Conservation (phyloP, 2,797 vertebrate species). For the Acridotheres tristis region DNA sequence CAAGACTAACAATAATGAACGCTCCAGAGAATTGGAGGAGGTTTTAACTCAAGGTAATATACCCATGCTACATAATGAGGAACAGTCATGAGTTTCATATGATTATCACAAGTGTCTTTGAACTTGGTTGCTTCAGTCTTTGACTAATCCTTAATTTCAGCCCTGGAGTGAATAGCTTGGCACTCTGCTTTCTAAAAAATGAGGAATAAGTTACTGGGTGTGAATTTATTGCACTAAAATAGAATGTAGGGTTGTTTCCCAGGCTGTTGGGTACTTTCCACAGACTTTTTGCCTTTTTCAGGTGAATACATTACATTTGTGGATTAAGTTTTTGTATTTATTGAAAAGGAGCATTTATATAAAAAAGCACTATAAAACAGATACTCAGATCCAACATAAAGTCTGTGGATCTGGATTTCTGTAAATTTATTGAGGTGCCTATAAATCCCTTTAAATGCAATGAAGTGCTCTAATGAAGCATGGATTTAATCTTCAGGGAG, state of each 20-base stretch:
- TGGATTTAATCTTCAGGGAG: neutral
- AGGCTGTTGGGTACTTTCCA: neutral
- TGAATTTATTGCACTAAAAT: neutral
- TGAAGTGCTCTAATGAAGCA: neutral
- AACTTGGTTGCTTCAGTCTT: neutral
- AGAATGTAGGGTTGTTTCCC: neutral
- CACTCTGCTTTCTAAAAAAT: neutral
- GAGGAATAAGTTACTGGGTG: neutral
- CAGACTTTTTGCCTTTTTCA: neutral
- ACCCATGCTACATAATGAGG: neutral
- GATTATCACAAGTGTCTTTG: neutral
- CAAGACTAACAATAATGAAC: neutral
- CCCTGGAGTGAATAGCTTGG: neutral
- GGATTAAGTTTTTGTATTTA: neutral
- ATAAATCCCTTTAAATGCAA: neutral
- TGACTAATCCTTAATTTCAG: neutral
- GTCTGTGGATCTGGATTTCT: neutral
- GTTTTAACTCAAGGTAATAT: neutral
- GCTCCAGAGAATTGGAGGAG: neutral
- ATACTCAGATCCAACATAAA: neutral
- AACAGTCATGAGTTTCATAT: neutral
- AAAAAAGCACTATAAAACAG: neutral
- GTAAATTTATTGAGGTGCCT: neutral
- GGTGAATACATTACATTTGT: neutral
- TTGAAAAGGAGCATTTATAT: neutral